A percentile compares a stretch with the other conserved stretches of the same genome.
Conservation (phyloP, 1,140 invertebrate species). For the Riptortus pedestris region DNA sequence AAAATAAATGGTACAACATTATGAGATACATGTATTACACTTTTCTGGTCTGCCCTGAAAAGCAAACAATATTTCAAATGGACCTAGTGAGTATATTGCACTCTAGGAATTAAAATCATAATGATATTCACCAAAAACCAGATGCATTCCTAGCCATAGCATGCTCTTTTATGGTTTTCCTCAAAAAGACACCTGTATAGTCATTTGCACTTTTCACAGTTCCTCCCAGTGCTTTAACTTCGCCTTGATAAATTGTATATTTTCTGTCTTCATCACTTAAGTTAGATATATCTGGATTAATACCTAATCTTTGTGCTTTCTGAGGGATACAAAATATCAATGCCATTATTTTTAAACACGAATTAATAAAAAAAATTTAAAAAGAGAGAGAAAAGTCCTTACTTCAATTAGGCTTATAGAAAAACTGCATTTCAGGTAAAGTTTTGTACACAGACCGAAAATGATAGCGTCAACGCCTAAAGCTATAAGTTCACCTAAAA, state of each 20-base stretch:
- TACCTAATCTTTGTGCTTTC: constrained; percentile 54
- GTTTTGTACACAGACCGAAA: constrained; percentile 54
- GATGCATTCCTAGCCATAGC: constrained; percentile 58
- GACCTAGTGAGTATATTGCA: constrained; percentile 19
- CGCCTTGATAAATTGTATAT: constrained; percentile 59
- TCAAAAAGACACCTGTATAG: constrained; percentile 61
- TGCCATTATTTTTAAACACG: neutral
- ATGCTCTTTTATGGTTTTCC: constrained; percentile 61
- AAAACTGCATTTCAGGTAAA: constrained; percentile 58
- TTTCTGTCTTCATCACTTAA: constrained; percentile 32
- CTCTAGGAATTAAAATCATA: neutral
- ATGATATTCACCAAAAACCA: constrained; percentile 52
- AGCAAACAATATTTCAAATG: no score
- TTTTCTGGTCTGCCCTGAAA: constrained; percentile 54
- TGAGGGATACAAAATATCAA: constrained; percentile 33
- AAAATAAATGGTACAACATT: constrained; percentile 65
- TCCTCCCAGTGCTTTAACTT: constrained; percentile 58
- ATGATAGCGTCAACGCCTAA: constrained; percentile 60
- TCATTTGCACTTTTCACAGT: constrained; percentile 56
- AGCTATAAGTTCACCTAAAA: constrained; percentile 51
- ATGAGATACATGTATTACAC: constrained; percentile 58
- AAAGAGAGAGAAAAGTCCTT: constrained; percentile 29
- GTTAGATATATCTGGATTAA: constrained; percentile 45
- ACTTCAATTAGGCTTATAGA: constrained; percentile 55
- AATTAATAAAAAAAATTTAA: neutral